Evolutionary conservation across 2,888 invertebrate species (phyloP).

Genomic region (Andrena dorsata): DNA sequence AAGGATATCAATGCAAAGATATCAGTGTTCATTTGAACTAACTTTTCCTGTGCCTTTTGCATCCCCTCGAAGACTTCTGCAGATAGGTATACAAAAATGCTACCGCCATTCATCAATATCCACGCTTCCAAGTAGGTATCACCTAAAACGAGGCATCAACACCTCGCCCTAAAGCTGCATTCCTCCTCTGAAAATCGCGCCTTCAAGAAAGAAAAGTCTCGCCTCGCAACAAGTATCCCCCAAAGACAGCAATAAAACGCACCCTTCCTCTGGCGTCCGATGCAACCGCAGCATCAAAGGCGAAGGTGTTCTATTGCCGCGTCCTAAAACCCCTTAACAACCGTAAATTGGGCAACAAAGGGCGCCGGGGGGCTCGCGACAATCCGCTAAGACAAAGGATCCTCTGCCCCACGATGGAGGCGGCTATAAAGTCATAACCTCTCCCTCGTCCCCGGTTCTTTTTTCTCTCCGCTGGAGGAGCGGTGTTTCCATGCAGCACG

Average conservation of each 20-base stretch:
- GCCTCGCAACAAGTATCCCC: not conserved
- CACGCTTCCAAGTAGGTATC: not conserved
- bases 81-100: no score
- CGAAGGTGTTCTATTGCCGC: constrained; percentile 46
- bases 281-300: not conserved
- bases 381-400: constrained; percentile 63
- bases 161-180: not conserved
- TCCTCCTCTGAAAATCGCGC: not conserved
- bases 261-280: not conserved
- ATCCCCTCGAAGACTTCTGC: no score
- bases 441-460: constrained; percentile 6
- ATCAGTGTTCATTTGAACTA: no score
- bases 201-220: not conserved
- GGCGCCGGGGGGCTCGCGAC: constrained; percentile 23
- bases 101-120: not conserved
- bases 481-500: constrained; percentile 29
- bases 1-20: no score
- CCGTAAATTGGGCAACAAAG: constrained; percentile 79
- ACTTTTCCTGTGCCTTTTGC: no score
- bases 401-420: constrained; percentile 53
- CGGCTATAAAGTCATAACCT: constrained; percentile 81
- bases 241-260: constrained; percentile 28
- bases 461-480: constrained; percentile 18
- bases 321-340: constrained; percentile 73
- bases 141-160: no score